A percentile compares a stretch with the other conserved stretches of the same genome.
Conservation (phyloP, 1,140 invertebrate genomes). For the Eciton burchellii region DNA sequence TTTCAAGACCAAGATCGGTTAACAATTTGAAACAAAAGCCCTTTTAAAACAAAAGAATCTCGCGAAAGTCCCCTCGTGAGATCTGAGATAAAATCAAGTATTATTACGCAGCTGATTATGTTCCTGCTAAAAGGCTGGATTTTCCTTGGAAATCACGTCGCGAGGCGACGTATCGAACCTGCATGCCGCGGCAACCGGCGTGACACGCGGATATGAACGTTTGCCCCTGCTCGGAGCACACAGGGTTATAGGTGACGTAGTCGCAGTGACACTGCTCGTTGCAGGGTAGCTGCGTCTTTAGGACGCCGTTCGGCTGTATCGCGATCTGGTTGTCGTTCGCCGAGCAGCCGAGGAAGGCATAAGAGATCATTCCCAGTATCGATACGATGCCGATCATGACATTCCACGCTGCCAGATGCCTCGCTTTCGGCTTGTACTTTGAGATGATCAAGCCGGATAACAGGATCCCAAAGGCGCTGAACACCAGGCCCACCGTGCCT, state of each 20-base stretch:
- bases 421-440: conserved; percentile 89
- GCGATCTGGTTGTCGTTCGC: conserved; percentile 86
- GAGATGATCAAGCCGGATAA: conserved; percentile 90
- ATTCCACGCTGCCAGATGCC: conserved; percentile 91
- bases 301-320: conserved; percentile 82
- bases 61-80: no score
- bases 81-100: no score
- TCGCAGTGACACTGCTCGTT: conserved; percentile 89
- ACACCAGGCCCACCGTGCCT: conserved; percentile 90
- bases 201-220: conserved; percentile 91
- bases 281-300: conserved; percentile 86
- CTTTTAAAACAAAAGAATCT: no score
- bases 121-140: not conserved
- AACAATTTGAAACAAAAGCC: no score
- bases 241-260: conserved; percentile 89
- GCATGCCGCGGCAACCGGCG: conserved; percentile 87
- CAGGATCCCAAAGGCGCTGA: conserved; percentile 90
- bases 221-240: conserved; percentile 87
- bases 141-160: not conserved
- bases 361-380: conserved; percentile 88
- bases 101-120: not conserved
- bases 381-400: conserved; percentile 89
- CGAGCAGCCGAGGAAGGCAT: conserved; percentile 90
- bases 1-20: no score
- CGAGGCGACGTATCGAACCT: conserved; percentile 74